Conservation (phyloP, 92 coral and sea anemone species). For the Zoanthus solanderi region DNA sequence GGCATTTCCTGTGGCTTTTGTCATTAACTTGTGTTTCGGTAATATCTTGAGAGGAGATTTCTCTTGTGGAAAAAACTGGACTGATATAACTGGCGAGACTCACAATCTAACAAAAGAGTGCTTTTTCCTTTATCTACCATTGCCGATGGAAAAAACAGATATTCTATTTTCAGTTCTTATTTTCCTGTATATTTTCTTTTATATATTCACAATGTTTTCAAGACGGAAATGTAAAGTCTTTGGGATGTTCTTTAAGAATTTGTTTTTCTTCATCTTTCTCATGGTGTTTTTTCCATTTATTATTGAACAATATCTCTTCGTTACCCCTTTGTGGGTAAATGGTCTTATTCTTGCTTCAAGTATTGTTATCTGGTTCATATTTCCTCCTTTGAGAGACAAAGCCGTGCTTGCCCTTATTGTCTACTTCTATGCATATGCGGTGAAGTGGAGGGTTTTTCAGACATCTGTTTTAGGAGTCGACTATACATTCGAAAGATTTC, state of each 20-base stretch:
- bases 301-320: conserved; percentile 75
- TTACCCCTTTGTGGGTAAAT: conserved; percentile 70
- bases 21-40: conserved; percentile 81
- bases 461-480: conserved; percentile 65
- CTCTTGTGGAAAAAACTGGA: conserved; percentile 45
- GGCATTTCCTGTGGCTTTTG: conserved; percentile 78
- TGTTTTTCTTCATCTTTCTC: conserved; percentile 65
- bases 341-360: conserved; percentile 62
- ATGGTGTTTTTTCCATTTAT: conserved; percentile 85
- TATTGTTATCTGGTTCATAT: conserved; percentile 76
- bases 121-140: not conserved
- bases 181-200: not conserved
- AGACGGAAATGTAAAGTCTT: not conserved
- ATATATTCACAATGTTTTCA: not conserved
- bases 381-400: conserved; percentile 83
- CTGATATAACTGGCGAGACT: not conserved
- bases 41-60: conserved; percentile 74
- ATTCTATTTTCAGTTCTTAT: not conserved
- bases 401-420: conserved; percentile 75
- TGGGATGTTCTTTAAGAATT: conserved; percentile 19
- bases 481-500: not conserved
- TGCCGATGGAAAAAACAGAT: not conserved
- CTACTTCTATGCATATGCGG: conserved; percentile 79
- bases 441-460: conserved; percentile 88
- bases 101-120: not conserved